Conservation (phyloP, 2,113 vertebrate genomes). For the Ciconia boyciana region DNA sequence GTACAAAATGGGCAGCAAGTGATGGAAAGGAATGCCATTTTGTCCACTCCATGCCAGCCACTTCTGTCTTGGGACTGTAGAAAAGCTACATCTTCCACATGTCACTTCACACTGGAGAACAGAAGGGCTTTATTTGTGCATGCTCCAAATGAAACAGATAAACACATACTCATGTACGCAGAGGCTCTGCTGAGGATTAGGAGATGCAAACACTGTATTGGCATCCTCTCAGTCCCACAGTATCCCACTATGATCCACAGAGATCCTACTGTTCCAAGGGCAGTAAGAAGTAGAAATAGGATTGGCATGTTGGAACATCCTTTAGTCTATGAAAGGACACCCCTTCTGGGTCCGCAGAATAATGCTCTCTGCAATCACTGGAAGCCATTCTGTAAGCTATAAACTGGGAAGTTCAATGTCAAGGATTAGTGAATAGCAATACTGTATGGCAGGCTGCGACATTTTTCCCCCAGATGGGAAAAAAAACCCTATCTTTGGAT, state of each 20-base stretch:
- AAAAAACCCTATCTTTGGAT: neutral
- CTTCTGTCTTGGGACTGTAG: neutral
- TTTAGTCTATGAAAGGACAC: neutral
- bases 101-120: neutral
- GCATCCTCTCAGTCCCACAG: neutral
- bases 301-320: neutral
- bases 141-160: neutral
- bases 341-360: neutral
- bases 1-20: neutral
- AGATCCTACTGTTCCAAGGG: neutral
- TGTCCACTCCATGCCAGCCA: neutral
- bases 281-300: neutral
- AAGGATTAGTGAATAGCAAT: neutral
- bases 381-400: neutral
- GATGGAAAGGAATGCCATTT: neutral
- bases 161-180: neutral
- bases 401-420: neutral
- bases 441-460: neutral
- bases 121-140: neutral
- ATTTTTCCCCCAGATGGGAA: neutral
- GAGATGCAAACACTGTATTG: neutral
- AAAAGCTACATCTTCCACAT: neutral
- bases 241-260: neutral
- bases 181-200: neutral
- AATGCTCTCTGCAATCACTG: neutral